Conservation (phyloP, 2,797 vertebrate genomes). For the Muscicapa striata region DNA sequence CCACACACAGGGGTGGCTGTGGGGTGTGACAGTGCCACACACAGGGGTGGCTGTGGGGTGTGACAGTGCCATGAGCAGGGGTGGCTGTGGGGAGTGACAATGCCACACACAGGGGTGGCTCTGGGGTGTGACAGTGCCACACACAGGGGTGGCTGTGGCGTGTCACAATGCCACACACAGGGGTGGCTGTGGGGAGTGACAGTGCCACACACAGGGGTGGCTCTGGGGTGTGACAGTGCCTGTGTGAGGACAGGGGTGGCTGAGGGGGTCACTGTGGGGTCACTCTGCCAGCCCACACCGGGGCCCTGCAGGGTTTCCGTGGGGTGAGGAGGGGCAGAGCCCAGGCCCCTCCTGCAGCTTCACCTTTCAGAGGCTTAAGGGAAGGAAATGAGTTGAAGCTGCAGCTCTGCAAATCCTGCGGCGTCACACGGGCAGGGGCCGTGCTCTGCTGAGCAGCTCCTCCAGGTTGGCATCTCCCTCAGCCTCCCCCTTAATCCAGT, state of each 20-base stretch:
- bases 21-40: neutral
- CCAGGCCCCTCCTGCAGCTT: neutral
- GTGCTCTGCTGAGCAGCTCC: neutral
- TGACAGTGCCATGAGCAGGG: neutral
- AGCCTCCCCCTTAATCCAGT: conserved; percentile 72
- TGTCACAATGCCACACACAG: too few species aligned
- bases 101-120: neutral
- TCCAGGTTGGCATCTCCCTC: neutral
- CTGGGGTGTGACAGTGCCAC: too few species aligned
- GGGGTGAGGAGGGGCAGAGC: neutral
- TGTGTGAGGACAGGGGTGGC: neutral
- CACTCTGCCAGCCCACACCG: accelerated
- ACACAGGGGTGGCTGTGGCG: neutral
- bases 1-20: neutral
- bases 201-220: too few species aligned
- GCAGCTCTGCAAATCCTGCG: neutral
- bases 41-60: neutral
- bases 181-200: too few species aligned
- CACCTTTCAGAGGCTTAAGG: neutral
- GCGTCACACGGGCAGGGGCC: neutral
- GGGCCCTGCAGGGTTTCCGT: neutral
- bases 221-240: too few species aligned
- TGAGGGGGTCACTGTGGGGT: accelerated
- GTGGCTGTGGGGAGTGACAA: neutral
- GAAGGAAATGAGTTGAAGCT: neutral